Evolutionary conservation across 2,113 vertebrate genomes (phyloP).

Genomic region (Antennarius striatus): DNA sequence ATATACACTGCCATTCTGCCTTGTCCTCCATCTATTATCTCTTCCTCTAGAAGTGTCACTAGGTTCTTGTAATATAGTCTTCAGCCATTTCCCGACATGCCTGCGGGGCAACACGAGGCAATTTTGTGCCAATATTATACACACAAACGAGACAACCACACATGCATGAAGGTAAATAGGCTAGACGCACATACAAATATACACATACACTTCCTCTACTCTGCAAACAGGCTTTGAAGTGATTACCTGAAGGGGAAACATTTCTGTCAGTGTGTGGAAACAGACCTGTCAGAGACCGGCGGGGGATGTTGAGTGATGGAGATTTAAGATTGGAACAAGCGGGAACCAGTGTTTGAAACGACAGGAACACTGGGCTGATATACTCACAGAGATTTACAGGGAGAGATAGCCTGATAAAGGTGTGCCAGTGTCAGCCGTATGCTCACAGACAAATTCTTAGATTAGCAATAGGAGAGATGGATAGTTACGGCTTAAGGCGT

Average conservation of each 20-base stretch:
- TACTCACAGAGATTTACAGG: slow-evolving; percentile 43
- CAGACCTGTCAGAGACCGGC: slow-evolving; percentile 27
- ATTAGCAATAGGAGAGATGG: slow-evolving; percentile 32
- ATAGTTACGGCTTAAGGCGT: slow-evolving; percentile 40
- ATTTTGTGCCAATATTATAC: slow-evolving; percentile 17
- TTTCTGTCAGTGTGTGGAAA: slow-evolving; percentile 50
- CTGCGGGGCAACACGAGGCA: slow-evolving; percentile 54
- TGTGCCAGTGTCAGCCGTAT: background rate
- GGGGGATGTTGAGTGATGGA: slow-evolving; percentile 35
- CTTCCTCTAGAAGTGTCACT: slow-evolving; percentile 36
- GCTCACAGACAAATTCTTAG: slow-evolving; percentile 30
- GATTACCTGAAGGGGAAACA: slow-evolving; percentile 53
- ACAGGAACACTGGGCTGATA: slow-evolving; percentile 43
- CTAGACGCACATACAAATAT: background rate
- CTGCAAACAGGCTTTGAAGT: slow-evolving; percentile 54
- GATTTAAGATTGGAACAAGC: slow-evolving; percentile 43
- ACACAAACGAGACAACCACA: slow-evolving; percentile 21
- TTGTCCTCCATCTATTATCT: slow-evolving; percentile 27
- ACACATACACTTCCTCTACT: slow-evolving; percentile 21
- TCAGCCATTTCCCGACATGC: slow-evolving; percentile 39
- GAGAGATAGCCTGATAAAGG: slow-evolving; percentile 50
- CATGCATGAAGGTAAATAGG: background rate
- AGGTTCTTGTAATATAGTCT: slow-evolving; percentile 49
- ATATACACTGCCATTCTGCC: background rate
- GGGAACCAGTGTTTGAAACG: slow-evolving; percentile 32